phyloP scores from a whole-genome alignment of 2,888 invertebrate species.

The Tinea semifulvella region DNA sequence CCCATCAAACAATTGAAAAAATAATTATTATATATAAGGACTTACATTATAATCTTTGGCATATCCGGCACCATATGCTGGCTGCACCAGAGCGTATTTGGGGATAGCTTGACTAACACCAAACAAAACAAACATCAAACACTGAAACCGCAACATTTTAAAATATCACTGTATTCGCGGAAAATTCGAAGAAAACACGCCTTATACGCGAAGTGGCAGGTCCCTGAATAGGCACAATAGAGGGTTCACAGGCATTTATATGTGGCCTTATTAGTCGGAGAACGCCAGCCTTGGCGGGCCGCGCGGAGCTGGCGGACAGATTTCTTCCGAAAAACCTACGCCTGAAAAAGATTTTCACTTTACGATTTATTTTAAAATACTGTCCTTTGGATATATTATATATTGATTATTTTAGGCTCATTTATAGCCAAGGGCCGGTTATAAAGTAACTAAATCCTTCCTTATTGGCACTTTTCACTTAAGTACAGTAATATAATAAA shows the following conservation, averaged over 20 bases:
- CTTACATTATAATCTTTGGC: conserved; percentile 71
- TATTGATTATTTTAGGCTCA: too few species aligned
- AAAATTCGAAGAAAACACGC: conserved; percentile 27
- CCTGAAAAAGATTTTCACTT: too few species aligned
- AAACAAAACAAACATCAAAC: conserved; percentile 32
- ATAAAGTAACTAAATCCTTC: too few species aligned
- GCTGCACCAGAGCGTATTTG: conserved; percentile 30
- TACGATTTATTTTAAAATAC: too few species aligned
- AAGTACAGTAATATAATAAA: too few species aligned
- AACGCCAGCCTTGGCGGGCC: conserved; percentile 44
- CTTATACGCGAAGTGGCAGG: conserved; percentile 31
- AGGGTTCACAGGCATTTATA: conserved; percentile 58
- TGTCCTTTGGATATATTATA: too few species aligned
- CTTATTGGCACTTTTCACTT: too few species aligned
- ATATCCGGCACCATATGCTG: conserved; percentile 50
- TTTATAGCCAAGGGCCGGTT: too few species aligned
- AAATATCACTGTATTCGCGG: background rate
- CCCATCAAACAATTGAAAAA: background rate
- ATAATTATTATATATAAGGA: conserved; percentile 21
- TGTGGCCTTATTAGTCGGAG: conserved; percentile 51
- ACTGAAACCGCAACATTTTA: conserved; percentile 33
- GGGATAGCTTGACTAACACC: conserved; percentile 33
- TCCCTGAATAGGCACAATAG: conserved; percentile 46
- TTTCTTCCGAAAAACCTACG: conserved; percentile 50
- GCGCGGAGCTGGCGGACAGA: conserved; percentile 20